These are phyloP conservation scores for Bugula neritina DNA, from an alignment of 2,888 invertebrate species.

Conservation along the genomic window DNA sequence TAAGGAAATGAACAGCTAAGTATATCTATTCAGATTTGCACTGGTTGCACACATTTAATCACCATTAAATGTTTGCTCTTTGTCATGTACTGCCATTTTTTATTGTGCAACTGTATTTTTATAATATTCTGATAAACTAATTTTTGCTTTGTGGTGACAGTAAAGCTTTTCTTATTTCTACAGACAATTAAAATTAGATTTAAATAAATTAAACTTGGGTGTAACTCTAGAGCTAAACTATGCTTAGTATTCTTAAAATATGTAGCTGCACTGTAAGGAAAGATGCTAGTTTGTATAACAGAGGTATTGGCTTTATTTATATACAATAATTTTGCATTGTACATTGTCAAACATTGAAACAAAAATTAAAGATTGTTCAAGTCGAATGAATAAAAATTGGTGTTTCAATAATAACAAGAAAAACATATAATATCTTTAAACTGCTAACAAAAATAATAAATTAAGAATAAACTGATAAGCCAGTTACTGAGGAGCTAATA, in stretches of 20 bases:
- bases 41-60: no score
- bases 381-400: background rate
- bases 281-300: background rate
- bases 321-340: background rate
- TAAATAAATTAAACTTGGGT: no score
- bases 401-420: background rate
- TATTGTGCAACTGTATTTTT: no score
- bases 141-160: no score
- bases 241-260: background rate
- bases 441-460: background rate
- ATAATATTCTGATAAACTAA: no score
- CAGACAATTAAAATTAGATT: no score
- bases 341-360: constrained; percentile 23
- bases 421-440: background rate
- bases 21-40: no score
- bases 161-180: no score
- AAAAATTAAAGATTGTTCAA: constrained; percentile 16
- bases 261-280: background rate
- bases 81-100: no score
- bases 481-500: background rate
- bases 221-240: no score
- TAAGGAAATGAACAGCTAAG: no score
- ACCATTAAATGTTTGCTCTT: no score
- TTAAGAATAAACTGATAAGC: background rate
- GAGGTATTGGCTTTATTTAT: background rate